Percentiles rank a stretch among this genome's conserved stretches.
Evolutionary conservation across 2,888 invertebrate genomes (phyloP).

Genomic region (Frankliniella intonsa): DNA sequence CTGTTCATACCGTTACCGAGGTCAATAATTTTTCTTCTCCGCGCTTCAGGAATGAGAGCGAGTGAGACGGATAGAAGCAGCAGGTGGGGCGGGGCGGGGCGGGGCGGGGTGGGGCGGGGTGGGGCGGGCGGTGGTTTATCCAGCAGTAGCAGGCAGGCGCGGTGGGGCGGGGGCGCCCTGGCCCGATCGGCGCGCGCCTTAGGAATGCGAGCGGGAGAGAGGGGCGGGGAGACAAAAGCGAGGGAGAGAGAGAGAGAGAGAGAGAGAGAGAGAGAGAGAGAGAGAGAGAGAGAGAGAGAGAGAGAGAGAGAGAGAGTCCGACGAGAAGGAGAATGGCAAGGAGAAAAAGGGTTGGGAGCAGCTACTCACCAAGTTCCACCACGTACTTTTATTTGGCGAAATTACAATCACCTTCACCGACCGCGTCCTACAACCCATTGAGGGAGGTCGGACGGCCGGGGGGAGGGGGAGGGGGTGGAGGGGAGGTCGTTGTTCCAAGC

Average conservation of each 20-base stretch:
- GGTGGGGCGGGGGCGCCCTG: no score
- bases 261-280: not conserved
- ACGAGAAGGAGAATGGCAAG: slow-evolving; percentile 16
- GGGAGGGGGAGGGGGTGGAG: not conserved
- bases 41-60: no score
- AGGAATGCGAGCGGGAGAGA: no score
- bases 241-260: not conserved
- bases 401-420: slow-evolving; percentile 6
- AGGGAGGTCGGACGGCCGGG: not conserved
- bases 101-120: no score
- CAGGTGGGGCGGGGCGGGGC: no score
- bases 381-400: slow-evolving; percentile 6
- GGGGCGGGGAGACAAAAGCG: no score
- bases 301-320: not conserved
- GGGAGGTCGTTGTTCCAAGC: not conserved
- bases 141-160: no score
- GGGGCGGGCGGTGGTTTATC: no score
- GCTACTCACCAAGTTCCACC: not conserved
- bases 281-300: not conserved
- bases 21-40: no score
- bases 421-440: not conserved
- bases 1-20: no score
- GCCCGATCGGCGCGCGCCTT: no score
- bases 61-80: no score
- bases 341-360: not conserved